Evolutionary conservation across 2,113 vertebrate genomes (phyloP).

Genomic region (Forbesichthys agassizii): DNA sequence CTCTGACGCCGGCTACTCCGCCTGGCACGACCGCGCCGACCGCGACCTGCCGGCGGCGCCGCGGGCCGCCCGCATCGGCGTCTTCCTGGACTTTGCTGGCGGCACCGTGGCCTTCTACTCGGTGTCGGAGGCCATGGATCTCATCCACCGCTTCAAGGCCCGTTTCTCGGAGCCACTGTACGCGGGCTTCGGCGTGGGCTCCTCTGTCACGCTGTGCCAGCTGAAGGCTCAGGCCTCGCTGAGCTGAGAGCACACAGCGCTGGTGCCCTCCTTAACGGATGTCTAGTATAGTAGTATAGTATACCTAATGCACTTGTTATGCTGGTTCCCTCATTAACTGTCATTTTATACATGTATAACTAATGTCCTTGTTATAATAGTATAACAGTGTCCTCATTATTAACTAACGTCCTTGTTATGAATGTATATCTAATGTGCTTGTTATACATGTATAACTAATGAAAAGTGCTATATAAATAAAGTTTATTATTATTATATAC

Average conservation of each 20-base stretch:
- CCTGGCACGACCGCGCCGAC: constrained; percentile 83
- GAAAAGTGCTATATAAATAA: no score
- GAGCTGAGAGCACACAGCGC: constrained; percentile 26
- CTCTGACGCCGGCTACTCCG: constrained; percentile 82
- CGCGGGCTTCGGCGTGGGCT: constrained; percentile 90
- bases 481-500: no score
- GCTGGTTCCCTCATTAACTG: no score
- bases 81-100: constrained; percentile 81
- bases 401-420: no score
- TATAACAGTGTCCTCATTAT: no score
- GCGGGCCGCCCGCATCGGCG: constrained; percentile 76
- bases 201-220: constrained; percentile 72
- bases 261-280: no score
- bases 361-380: no score
- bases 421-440: no score
- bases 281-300: no score
- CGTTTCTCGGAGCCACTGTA: constrained; percentile 82
- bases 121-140: constrained; percentile 74
- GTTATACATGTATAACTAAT: no score
- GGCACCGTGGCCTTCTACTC: constrained; percentile 85
- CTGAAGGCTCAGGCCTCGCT: constrained; percentile 37
- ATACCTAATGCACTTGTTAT: no score
- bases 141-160: constrained; percentile 82
- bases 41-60: constrained; percentile 65
- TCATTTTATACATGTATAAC: no score